These are phyloP conservation scores for Metopolophium dirhodum DNA, from an alignment of 1,140 invertebrate species.

Conservation along the genomic window DNA sequence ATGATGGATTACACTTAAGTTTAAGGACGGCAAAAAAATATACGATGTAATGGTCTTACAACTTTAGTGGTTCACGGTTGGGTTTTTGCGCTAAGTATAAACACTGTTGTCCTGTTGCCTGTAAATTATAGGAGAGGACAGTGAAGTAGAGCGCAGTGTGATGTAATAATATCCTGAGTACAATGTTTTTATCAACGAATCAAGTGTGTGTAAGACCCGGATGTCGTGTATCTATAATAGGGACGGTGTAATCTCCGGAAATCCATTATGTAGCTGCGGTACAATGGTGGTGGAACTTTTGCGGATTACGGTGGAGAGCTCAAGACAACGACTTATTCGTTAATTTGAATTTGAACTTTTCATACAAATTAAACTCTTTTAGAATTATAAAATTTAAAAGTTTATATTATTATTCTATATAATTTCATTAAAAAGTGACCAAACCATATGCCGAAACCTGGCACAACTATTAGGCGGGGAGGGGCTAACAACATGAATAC, in stretches of 20 bases:
- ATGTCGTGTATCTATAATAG: slow-evolving; percentile 16
- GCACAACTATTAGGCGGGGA: not conserved
- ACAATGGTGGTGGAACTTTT: slow-evolving; percentile 1
- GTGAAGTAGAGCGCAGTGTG: not conserved
- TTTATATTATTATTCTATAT: not conserved
- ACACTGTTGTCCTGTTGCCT: not conserved
- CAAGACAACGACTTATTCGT: not conserved
- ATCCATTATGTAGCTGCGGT: not conserved
- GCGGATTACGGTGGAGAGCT: not conserved
- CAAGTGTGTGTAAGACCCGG: not conserved
- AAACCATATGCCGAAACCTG: not conserved
- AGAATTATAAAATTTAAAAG: not conserved
- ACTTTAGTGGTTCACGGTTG: not conserved
- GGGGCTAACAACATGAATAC: not conserved
- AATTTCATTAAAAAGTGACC: not conserved
- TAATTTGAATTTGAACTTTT: not conserved
- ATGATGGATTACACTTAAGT: not conserved
- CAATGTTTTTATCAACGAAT: slow-evolving; percentile 23
- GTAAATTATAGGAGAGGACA: not conserved
- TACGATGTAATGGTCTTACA: not conserved
- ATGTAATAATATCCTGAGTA: not conserved
- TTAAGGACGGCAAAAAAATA: not conserved
- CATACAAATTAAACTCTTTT: not conserved
- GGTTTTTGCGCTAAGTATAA: not conserved
- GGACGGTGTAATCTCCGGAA: slow-evolving; percentile 18